A percentile compares a stretch with the other conserved stretches of the same genome.
Conservation (phyloP, 1,140 invertebrate genomes). For the Pteromalus puparum region DNA sequence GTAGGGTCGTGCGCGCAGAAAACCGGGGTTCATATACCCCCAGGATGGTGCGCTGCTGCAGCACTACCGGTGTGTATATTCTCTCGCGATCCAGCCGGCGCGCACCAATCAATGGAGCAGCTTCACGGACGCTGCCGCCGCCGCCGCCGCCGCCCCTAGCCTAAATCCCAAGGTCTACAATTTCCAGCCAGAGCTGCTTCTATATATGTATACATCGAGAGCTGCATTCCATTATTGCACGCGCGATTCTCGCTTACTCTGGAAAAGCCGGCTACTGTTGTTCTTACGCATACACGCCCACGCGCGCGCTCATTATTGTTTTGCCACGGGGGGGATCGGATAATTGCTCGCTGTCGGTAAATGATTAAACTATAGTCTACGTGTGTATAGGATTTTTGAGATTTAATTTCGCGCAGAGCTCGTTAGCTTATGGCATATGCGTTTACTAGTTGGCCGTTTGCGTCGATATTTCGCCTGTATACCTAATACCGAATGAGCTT, state of each 20-base stretch:
- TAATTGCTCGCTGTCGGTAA: too few species aligned
- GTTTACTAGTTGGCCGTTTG: too few species aligned
- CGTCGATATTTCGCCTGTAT: too few species aligned
- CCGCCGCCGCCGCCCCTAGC: constrained; percentile 3
- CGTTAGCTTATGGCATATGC: too few species aligned
- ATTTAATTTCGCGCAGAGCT: too few species aligned
- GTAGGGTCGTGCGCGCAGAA: background rate
- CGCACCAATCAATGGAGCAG: constrained; percentile 22
- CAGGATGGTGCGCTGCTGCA: constrained; percentile 1
- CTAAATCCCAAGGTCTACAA: too few species aligned
- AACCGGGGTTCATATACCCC: constrained; percentile 4
- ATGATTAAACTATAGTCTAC: too few species aligned
- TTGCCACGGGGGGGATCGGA: background rate
- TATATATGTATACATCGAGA: too few species aligned
- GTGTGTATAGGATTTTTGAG: too few species aligned
- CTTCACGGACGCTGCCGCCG: background rate
- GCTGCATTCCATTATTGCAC: background rate
- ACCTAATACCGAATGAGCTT: too few species aligned
- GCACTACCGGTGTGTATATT: background rate
- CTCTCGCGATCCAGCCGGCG: background rate
- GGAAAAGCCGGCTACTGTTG: background rate
- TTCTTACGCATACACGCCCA: background rate
- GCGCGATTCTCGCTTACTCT: background rate
- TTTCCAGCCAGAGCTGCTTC: too few species aligned
- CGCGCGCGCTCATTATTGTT: too few species aligned